These are phyloP conservation scores for Peromyscus eremicus DNA, from an alignment of 2,797 vertebrate genomes.

Conservation along the genomic window DNA sequence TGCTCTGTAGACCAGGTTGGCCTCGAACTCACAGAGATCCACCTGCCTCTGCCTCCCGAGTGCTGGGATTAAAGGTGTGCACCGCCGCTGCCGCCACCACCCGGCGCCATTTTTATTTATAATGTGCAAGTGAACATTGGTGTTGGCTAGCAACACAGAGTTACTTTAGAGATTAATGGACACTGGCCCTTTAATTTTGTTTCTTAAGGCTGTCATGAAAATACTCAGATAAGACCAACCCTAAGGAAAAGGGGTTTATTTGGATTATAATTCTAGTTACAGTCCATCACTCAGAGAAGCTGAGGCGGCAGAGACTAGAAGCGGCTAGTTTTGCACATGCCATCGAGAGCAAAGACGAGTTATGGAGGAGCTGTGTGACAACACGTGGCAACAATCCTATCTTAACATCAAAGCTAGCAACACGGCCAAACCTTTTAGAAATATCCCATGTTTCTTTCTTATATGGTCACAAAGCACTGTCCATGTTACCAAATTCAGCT, in stretches of 20 bases:
- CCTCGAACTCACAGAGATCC: no score
- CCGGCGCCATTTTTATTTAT: background rate
- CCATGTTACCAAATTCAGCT: background rate
- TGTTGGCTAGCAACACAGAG: background rate
- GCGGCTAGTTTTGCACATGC: no score
- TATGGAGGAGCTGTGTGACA: background rate
- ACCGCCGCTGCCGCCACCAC: no score
- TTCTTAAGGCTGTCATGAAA: background rate
- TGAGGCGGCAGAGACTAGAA: no score
- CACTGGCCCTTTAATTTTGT: background rate
- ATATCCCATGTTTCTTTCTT: background rate
- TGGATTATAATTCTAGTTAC: background rate
- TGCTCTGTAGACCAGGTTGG: no score
- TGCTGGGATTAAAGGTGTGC: no score
- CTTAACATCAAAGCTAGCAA: background rate
- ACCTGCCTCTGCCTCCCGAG: no score
- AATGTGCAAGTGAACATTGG: background rate
- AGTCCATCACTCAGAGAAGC: background rate
- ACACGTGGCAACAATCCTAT: background rate
- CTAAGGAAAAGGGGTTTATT: background rate
- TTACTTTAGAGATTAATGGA: background rate
- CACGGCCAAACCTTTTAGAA: background rate
- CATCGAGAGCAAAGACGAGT: background rate
- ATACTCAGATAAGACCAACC: background rate
- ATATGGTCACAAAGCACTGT: background rate